phyloP scores from a whole-genome alignment of 1,140 invertebrate genomes.

The Lysiphlebus fabarum region DNA sequence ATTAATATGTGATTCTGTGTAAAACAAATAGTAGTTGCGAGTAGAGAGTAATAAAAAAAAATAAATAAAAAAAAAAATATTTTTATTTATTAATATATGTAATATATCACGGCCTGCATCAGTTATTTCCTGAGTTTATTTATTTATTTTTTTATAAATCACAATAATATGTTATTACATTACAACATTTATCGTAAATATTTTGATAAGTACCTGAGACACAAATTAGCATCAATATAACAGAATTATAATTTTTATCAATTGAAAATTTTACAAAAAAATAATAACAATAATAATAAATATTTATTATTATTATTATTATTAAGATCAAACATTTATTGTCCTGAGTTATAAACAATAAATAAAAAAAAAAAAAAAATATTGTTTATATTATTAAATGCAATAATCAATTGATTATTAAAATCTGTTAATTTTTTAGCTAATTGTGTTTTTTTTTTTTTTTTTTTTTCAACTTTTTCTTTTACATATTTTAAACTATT shows the following conservation, averaged over 20 bases:
- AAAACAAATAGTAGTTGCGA: constrained; percentile 10
- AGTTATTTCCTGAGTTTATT: constrained; percentile 55
- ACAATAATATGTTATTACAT: constrained; percentile 32
- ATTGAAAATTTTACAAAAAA: no score
- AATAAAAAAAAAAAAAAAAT: not conserved
- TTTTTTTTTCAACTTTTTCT: no score
- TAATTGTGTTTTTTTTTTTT: no score
- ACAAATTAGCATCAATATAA: constrained; percentile 15
- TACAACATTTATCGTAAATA: constrained; percentile 34
- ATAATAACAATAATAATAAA: no score
- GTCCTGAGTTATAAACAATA: no score
- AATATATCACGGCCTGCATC: constrained; percentile 55
- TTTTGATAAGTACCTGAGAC: constrained; percentile 38
- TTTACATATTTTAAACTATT: constrained; percentile 43
- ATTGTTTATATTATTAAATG: constrained; percentile 1
- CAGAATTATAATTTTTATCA: not conserved
- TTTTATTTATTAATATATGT: constrained; percentile 49
- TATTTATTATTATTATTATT: no score
- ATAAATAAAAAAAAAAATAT: constrained; percentile 47
- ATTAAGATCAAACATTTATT: no score
- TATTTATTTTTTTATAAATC: constrained; percentile 43
- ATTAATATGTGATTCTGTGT: not conserved
- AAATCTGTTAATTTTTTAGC: no score
- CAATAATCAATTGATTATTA: not conserved
- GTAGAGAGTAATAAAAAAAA: constrained; percentile 36